Evolutionary conservation across 2,797 vertebrate species (phyloP).

Genomic region (Calcarius lapponicus): DNA sequence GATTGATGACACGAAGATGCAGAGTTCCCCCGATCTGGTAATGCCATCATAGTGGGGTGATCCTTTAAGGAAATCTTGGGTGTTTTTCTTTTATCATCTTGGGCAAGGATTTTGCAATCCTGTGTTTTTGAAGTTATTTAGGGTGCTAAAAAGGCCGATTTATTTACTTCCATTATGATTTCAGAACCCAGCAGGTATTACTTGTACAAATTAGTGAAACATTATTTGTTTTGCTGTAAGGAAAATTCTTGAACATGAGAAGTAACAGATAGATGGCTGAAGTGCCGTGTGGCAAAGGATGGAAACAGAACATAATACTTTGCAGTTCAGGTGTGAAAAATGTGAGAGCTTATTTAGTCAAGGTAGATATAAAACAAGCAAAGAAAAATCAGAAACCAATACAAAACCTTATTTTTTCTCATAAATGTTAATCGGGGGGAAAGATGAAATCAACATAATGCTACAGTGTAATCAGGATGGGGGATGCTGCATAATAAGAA

Average conservation of each 20-base stretch:
- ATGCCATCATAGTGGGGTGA: neutral
- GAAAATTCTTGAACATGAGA: neutral
- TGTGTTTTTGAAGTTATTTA: neutral
- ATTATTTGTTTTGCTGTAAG: neutral
- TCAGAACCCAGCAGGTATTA: neutral
- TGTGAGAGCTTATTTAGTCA: neutral
- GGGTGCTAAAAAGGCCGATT: neutral
- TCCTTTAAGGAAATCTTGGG: neutral
- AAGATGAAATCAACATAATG: neutral
- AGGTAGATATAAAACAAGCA: neutral
- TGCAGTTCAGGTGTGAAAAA: neutral
- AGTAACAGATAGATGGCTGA: neutral
- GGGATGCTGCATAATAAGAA: neutral
- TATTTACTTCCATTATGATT: neutral
- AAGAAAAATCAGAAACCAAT: neutral
- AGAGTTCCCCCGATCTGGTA: neutral
- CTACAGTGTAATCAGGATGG: neutral
- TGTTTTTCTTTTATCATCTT: fast-evolving
- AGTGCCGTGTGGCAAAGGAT: neutral
- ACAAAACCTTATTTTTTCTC: neutral
- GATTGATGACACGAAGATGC: too few relatives aligned
- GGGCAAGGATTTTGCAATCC: neutral
- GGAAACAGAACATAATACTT: neutral
- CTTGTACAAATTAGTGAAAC: neutral
- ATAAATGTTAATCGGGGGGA: neutral